Evolutionary conservation across 2,888 invertebrate genomes (phyloP), one percentile per base, ranked within the genome.

Genomic region (Drosophila anomalipes): DNA sequence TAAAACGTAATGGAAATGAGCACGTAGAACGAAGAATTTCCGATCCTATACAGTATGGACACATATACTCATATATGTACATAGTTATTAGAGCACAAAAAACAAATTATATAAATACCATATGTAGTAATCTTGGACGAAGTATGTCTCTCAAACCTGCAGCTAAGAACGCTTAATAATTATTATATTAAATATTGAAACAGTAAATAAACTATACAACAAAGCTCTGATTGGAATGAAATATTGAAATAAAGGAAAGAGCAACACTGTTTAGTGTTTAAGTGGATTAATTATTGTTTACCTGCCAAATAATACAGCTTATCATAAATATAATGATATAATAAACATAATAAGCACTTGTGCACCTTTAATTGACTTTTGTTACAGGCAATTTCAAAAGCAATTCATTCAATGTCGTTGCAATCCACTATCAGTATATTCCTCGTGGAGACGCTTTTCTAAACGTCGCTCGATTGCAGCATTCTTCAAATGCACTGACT

Each of bases 401-500:
- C 53, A 7, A 14, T n/a, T 52, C 30, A 14, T 53, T 22, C 37
- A 37, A 19, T 37, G 32, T 7, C 16, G 2, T 22, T 33, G n/a
- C 41, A 41, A 41, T 7, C 4, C 32, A 2, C n/a, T 35, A 9
- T 16, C 37, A 32, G 19, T 35, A 16, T 26, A 4, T 32, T 32
- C n/a, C n/a, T 16, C 53, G 6, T 44, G 44, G 9, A 16, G 35
- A 35, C 16, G 35, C 14, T 30, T 14, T 35, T 14, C 37, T 14
- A 32, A 49, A 28, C 37, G 30, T 26, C 32, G 37, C 30, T 26
- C 56, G 74, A 66, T 35, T 74, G 59, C 51, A 44, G 28, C 32
- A 32, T 51, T 19, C 51, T 32, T 30, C 39, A 33, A 39, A 47
- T 33, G 5, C 32, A 37, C n/a, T 14, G 37, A 33, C 26, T n/a